phyloP scores from a whole-genome alignment of 2,797 vertebrate genomes.

The Hyperoplus lanceolatus region DNA sequence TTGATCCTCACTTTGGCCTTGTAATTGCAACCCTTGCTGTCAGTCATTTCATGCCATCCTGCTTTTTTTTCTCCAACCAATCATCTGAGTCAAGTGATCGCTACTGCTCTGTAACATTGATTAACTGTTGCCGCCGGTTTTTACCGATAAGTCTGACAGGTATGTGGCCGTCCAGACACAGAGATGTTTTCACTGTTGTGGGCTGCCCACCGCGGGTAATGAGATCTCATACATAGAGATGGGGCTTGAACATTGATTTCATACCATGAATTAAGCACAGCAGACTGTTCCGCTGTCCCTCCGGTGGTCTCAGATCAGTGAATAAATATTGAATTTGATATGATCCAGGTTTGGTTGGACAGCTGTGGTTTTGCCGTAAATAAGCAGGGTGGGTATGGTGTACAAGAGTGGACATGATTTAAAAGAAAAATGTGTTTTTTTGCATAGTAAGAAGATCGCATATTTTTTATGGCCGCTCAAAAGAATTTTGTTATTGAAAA shows the following conservation, averaged over 20 bases:
- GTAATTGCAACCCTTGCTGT: conserved; percentile 59
- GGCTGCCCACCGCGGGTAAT: conserved; percentile 40
- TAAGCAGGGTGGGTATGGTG: not conserved
- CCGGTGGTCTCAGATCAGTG: conserved; percentile 28
- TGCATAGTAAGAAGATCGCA: not conserved
- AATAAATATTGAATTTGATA: conserved; percentile 32
- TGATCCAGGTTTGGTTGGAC: conserved; percentile 25
- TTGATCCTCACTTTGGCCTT: conserved; percentile 32
- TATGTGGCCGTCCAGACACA: not conserved
- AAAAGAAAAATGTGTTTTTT: not conserved
- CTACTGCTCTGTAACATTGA: conserved; percentile 65
- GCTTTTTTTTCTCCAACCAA: conserved; percentile 57
- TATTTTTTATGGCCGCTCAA: not conserved
- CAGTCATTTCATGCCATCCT: conserved; percentile 47
- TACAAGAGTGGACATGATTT: not conserved
- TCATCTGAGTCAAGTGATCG: conserved; percentile 31
- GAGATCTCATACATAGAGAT: conserved; percentile 50
- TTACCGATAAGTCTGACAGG: conserved; percentile 52
- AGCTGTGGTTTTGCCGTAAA: not conserved
- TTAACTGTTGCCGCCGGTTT: conserved; percentile 65
- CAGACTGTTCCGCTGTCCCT: not conserved
- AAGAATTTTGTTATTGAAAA: not conserved
- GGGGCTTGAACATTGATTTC: conserved; percentile 57
- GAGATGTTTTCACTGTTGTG: not conserved
- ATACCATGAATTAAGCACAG: conserved; percentile 48